Evolutionary conservation across 2,113 vertebrate species (phyloP).

Genomic region (Dryoscopus gambensis): DNA sequence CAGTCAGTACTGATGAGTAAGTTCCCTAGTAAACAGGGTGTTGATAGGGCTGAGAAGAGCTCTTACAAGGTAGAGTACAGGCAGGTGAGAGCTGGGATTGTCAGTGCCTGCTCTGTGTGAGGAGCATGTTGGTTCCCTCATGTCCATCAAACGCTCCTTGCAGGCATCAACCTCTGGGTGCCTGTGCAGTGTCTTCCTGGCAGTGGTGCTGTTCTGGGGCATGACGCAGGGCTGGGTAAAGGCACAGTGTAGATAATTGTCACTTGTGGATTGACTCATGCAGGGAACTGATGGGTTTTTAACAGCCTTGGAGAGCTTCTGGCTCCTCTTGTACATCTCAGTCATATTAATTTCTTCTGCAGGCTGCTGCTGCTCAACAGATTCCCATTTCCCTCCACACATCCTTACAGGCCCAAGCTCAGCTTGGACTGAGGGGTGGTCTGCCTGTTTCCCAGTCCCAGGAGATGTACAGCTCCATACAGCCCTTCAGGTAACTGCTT

Average conservation of each 20-base stretch:
- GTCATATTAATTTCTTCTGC: not conserved
- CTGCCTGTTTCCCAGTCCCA: conserved; percentile 96
- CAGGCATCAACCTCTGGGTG: not conserved
- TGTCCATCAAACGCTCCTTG: not conserved
- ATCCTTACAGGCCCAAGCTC: conserved; percentile 95
- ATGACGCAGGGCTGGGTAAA: not conserved
- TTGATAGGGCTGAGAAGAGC: not conserved
- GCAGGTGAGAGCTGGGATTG: not conserved
- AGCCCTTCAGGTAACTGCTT: conserved; percentile 87
- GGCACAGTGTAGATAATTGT: not conserved
- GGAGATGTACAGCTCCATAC: conserved; percentile 96
- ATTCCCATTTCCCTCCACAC: conserved; percentile 97
- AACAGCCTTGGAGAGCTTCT: not conserved
- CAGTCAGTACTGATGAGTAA: not conserved
- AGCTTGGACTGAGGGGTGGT: conserved; percentile 90
- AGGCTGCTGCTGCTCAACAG: conserved; percentile 95
- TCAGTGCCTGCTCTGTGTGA: not conserved
- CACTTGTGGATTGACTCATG: not conserved
- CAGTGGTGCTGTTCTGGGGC: not conserved
- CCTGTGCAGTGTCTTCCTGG: not conserved
- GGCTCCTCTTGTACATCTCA: not conserved
- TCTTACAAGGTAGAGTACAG: not conserved
- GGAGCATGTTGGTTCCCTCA: fast-evolving
- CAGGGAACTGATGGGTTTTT: not conserved
- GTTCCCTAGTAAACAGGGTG: not conserved